Conservation (phyloP, 2,888 invertebrate species). For the Bruchidius siliquastri region DNA sequence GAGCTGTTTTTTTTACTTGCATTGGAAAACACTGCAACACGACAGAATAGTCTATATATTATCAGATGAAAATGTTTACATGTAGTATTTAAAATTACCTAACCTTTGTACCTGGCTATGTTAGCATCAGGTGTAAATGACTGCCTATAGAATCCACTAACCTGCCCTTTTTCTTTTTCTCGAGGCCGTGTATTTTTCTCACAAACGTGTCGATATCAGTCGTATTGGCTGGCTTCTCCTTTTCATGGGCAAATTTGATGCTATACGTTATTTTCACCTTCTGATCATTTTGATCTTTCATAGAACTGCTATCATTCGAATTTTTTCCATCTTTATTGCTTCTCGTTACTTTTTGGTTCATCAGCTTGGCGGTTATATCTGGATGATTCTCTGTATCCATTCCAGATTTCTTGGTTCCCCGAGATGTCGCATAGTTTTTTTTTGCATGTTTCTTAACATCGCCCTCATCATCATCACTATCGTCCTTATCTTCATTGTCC, state of each 20-base stretch:
- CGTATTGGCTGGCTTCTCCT: conserved; percentile 21
- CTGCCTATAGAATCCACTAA: conserved; percentile 11
- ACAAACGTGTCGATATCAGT: conserved; percentile 25
- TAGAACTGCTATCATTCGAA: too few relatives aligned
- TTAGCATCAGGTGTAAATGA: too few relatives aligned
- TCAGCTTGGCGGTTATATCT: too few relatives aligned
- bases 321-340: too few relatives aligned
- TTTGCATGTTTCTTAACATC: conserved; percentile 18
- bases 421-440: too few relatives aligned
- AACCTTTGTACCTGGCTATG: too few relatives aligned
- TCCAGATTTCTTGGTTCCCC: conserved; percentile 14
- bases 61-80: too few relatives aligned
- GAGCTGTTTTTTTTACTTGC: too few relatives aligned
- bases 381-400: conserved; percentile 11
- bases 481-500: neutral
- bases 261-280: conserved; percentile 29
- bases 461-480: conserved; percentile 19
- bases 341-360: too few relatives aligned
- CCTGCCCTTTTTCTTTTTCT: conserved; percentile 19
- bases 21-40: too few relatives aligned
- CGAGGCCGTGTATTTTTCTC: conserved; percentile 30
- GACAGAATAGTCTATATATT: too few relatives aligned
- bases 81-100: too few relatives aligned
- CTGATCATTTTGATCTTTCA: conserved; percentile 4
- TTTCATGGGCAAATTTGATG: conserved; percentile 38